phyloP scores from a whole-genome alignment of 2,888 invertebrate species.

The Priocnemis perturbator region DNA sequence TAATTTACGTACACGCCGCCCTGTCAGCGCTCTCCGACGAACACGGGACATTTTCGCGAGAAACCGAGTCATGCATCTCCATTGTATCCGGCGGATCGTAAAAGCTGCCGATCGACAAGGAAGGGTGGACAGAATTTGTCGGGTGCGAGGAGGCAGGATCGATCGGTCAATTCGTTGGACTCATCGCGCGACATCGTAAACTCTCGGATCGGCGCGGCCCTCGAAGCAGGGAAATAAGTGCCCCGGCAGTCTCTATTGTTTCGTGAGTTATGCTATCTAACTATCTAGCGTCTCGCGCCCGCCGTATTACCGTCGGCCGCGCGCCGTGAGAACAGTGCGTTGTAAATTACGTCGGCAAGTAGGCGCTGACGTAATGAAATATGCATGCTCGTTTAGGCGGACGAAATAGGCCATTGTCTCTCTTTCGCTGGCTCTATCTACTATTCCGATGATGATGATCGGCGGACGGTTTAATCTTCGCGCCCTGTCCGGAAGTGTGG shows the following conservation, averaged over 20 bases:
- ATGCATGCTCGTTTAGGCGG: slow-evolving; percentile 33
- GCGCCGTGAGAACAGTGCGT: slow-evolving; percentile 29
- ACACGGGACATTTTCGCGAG: no score
- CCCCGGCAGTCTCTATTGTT: slow-evolving; percentile 40
- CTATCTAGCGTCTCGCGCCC: slow-evolving; percentile 25
- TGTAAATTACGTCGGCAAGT: slow-evolving; percentile 19
- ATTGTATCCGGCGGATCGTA: no score
- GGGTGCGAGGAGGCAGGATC: not conserved
- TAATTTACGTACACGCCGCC: no score
- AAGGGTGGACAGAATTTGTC: no score
- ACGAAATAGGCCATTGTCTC: slow-evolving; percentile 1
- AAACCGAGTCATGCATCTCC: no score
- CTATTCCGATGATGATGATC: no score
- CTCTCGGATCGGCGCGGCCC: slow-evolving; percentile 26
- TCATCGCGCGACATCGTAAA: slow-evolving; percentile 29
- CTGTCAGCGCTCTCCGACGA: no score
- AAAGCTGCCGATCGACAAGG: no score
- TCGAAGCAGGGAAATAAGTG: slow-evolving; percentile 24
- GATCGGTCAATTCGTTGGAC: slow-evolving; percentile 39
- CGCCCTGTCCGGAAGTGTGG: no score
- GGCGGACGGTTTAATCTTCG: no score
- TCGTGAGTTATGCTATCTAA: slow-evolving; percentile 40
- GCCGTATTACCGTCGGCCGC: slow-evolving; percentile 42
- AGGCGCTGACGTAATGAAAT: slow-evolving; percentile 37
- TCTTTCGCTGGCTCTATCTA: no score